Conservation (phyloP, 2,113 vertebrate species). For the Pteruthius melanotis region DNA sequence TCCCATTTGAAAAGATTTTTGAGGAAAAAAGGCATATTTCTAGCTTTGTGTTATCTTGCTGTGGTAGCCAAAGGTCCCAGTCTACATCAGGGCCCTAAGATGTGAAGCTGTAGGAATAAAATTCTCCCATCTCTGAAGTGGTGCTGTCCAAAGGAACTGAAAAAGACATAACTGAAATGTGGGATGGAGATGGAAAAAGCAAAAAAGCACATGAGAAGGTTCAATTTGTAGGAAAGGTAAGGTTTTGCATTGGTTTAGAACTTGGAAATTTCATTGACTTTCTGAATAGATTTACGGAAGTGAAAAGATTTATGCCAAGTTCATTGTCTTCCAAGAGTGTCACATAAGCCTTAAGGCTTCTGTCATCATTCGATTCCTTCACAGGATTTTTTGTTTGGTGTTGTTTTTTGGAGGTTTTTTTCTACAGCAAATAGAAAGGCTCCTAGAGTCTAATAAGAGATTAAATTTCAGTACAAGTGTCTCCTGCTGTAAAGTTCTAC, state of each 20-base stretch:
- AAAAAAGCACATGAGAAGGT: fast-evolving
- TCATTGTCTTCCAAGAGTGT: neutral
- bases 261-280: neutral
- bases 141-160: neutral
- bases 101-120: neutral
- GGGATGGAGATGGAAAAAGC: neutral
- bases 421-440: neutral
- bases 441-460: neutral
- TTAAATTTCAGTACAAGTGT: neutral
- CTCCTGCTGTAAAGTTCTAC: neutral
- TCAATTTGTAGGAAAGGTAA: neutral
- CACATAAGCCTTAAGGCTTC: neutral
- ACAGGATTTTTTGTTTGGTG: neutral
- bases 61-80: neutral
- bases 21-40: neutral
- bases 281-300: neutral
- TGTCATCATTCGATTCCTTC: neutral
- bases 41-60: neutral
- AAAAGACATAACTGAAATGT: neutral
- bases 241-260: neutral
- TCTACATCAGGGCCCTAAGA: neutral
- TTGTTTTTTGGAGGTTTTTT: neutral
- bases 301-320: neutral
- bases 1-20: neutral
- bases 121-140: neutral